Base-by-base conservation (phyloP, 2,888 invertebrate genomes). In the Scaptodrosophila latifasciaeformis region DNA sequence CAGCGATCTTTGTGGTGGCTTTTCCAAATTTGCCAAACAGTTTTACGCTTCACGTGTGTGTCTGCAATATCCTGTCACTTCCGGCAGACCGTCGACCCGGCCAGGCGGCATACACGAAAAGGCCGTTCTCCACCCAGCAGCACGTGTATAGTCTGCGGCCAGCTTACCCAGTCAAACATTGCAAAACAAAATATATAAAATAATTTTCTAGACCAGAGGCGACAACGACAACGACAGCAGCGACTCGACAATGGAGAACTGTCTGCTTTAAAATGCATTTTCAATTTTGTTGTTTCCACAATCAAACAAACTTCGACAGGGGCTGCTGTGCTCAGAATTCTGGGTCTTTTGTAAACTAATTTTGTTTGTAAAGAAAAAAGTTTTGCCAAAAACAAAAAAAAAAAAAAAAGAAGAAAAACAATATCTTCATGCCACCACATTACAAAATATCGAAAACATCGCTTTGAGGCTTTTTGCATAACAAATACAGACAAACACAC, bases 251-350 rank as follows among this genome's bases (percentile, higher is more conserved):
- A n/a, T n/a, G n/a, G n/a, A 5, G 19, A 39, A 17, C 27, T 59
- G 67, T 59, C 75, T 81, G 79, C 81, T 76, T 81, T 76, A 78
- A 76, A 76, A 76, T 76, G 75, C 75, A 76, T 71, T 78, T 75
- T 80, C 75, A 75, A 80, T 80, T 80, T 60, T 66, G 64, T 62
- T 56, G 30, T 24, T 24, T 19, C 40, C 40, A 7, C 29, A 17
- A 10, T 27, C 34, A 29, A 43, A 40, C 40, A 12, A 35, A 40
- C n/a, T 7, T 6, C 7, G 7, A 5, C 13, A 12, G 31, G 1
- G 6, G 30, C 12, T n/a, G n/a, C 10, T 13, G 2, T 34, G 34
- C 1, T 34, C 15, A 15, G 34, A 15, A 7, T n/a, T 17, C 15
- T 9, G 10, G 13, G 45, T 69, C 76, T 76, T n/a, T 78, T 78